Percentiles rank a stretch among this genome's conserved stretches.
Conservation (phyloP, 2,888 invertebrate genomes). For the Melanostoma mellinum region DNA sequence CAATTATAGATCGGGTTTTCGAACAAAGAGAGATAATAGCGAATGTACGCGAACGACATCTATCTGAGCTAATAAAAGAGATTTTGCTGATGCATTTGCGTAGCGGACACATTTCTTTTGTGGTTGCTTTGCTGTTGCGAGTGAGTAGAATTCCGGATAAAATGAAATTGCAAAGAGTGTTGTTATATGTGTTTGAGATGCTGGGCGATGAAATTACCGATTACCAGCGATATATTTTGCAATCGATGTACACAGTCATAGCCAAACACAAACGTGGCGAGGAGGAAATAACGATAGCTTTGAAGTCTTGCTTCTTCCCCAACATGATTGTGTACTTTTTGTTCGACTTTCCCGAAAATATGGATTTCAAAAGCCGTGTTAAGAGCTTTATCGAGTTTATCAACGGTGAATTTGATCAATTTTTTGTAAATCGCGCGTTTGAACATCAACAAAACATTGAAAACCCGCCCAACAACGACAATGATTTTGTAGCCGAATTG, state of each 20-base stretch:
- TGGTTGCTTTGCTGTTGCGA: neutral
- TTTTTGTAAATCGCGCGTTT: no score
- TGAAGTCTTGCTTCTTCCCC: neutral
- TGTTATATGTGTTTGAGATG: neutral
- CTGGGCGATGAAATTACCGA: neutral
- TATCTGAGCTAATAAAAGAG: neutral
- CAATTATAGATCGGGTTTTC: no score
- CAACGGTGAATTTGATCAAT: neutral
- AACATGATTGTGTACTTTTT: neutral
- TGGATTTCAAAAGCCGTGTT: neutral
- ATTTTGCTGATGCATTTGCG: neutral
- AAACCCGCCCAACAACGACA: no score
- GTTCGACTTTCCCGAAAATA: neutral
- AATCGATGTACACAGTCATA: neutral
- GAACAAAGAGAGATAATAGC: neutral
- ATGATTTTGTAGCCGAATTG: no score
- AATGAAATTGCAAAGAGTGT: neutral
- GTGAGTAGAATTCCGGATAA: neutral
- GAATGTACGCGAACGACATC: neutral
- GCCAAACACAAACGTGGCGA: neutral
- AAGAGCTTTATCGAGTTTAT: neutral
- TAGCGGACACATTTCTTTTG: neutral
- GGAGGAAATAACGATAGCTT: neutral
- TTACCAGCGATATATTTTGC: neutral
- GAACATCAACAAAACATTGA: no score